Conservation (phyloP, 2,113 vertebrate genomes). For the Microcebus lehilahytsara region DNA sequence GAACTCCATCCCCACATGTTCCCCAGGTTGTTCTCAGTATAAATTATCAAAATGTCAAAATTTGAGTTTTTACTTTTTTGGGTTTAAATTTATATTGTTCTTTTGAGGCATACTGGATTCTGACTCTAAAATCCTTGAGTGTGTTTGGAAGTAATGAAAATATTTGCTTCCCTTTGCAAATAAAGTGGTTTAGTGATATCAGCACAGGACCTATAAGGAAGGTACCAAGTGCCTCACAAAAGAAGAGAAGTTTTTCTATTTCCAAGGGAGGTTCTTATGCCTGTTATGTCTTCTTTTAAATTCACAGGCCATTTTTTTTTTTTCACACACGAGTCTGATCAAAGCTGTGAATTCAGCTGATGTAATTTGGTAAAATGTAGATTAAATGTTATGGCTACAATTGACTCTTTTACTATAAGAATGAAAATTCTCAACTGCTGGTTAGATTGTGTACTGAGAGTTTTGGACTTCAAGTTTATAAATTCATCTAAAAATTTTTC, state of each 20-base stretch:
- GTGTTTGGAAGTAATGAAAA: neutral
- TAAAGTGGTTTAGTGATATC: neutral
- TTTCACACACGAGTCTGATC: neutral
- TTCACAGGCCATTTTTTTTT: neutral
- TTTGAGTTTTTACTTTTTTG: neutral
- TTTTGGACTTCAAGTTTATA: conserved; percentile 7
- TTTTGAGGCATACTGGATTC: neutral
- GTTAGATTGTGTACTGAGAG: neutral
- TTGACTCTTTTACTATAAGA: neutral
- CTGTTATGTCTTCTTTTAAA: neutral
- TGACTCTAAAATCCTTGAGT: neutral
- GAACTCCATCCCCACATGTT: neutral
- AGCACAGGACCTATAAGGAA: neutral
- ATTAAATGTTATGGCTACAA: neutral
- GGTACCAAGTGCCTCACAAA: neutral
- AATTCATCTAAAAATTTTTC: neutral
- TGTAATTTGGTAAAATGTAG: neutral
- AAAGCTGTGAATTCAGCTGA: neutral
- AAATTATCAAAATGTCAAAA: neutral
- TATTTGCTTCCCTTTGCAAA: neutral
- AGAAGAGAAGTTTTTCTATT: neutral
- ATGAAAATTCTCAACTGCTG: neutral
- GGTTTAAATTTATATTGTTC: neutral
- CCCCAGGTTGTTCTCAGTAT: neutral
- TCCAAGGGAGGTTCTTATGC: neutral